Evolutionary conservation across 2,797 vertebrate species (phyloP), one percentile per base, ranked within the genome.

Genomic region (Erpetoichthys calabaricus): DNA sequence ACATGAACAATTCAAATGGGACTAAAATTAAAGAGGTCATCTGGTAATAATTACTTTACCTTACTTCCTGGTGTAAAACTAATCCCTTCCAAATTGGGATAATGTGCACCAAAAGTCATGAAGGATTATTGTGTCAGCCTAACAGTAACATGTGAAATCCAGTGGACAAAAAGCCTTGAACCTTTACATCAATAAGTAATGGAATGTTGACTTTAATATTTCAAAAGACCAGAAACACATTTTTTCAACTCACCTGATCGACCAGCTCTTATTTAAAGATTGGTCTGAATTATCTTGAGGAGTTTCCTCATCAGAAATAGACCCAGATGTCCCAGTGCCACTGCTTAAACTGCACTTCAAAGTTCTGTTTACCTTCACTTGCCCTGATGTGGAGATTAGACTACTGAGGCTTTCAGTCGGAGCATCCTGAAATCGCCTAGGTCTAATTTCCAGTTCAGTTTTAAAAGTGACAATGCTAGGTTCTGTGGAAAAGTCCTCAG

Each of bases 201-300:
- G 25, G 25, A 25, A 25, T 25, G 25, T 25, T 25, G 25, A 25
- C 25, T 25, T 25, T 25, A 25, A 25, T 25, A 25, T 25, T 25
- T 25, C 25, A 25, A 25, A 25, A 25, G 25, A 25, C 25, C 25
- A 25, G 2, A 25, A 4, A 56, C 6, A 45, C 44, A 7, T 8
- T 7, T 42, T 5, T 10, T 49, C 44, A 56, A 76, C 80, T 71
- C 61, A 97, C 92, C 84, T 90, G 72, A 93, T 64, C 4, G 90
- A 90, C 88, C 90, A 92, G 67, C 86, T 82, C 62, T 67, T 82
- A 25, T 25, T 25, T 25, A 25, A 25, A 25, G 25, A 25, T 25
- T 25, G 25, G 50, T 51, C 64, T 0, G 59, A 61, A 49, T 65
- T 60, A 45, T 59, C 63, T 6, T n/a, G 71, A 6, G 64, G 44